Evolutionary conservation across 2,113 vertebrate species (phyloP), one percentile per base, ranked within the genome.

Genomic region (Macroglossus sobrinus): DNA sequence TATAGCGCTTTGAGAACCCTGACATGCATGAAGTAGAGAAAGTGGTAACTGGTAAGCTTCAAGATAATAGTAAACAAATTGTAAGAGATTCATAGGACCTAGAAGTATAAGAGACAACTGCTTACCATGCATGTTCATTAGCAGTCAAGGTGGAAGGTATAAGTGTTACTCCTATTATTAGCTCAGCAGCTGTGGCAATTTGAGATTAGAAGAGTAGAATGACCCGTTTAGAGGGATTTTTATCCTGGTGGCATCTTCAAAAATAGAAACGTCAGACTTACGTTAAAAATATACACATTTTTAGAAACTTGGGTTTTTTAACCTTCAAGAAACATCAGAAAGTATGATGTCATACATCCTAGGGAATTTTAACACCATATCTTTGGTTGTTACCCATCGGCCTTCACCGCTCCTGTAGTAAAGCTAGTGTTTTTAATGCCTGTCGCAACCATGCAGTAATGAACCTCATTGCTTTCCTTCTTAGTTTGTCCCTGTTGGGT

Each of bases 401-500:
- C 53, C 38, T 6, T 53, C 7, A 3, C 45, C 11, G 18, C 53
- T 86, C 11, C 75, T 90, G 0, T 91, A 94, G 64, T 16, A 69
- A 71, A 18, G 28, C 94, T 87, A 4, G 45, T 40, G 33, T 87
- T 84, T 81, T 8, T 88, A 22, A 66, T 26, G 30, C 89, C 10
- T 0, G 4, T 40, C 40, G 80, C 61, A 80, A 53, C 79, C n/a
- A 2, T 40, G 22, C 57, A 35, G 6, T 86, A 26, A 4, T 15
- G 28, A 35, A 47, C 21, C 89, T 35, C 53, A 0, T 93, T 97
- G 38, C 90, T 98, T 95, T 94, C 76, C 96, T 94, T 97, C 95
- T 40, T 98, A 99, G 99, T 96, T 99, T 99, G 97, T 99, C 99
- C n/a, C 98, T 99, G 79, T 98, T 99, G 0, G 99, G 99, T 40